phyloP scores from a whole-genome alignment of 2,888 invertebrate genomes.

The Prosopocoilus inquinatus region DNA sequence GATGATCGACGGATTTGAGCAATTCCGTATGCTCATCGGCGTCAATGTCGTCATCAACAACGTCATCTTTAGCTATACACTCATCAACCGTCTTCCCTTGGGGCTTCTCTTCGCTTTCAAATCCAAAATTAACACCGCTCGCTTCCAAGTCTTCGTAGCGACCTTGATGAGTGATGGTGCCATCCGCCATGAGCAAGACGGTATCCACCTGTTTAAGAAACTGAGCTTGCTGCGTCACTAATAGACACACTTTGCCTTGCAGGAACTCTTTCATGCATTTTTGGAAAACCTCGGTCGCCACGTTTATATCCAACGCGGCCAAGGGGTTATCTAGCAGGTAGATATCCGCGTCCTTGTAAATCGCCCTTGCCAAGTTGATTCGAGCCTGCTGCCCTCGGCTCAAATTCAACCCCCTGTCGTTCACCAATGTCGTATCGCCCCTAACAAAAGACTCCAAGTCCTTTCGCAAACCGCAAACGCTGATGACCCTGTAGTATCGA shows the following conservation, averaged over 20 bases:
- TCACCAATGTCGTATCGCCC: slow-evolving; percentile 72
- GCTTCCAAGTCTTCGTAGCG: slow-evolving; percentile 14
- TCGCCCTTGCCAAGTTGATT: slow-evolving; percentile 70
- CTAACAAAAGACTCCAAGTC: slow-evolving; percentile 71
- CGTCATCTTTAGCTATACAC: slow-evolving; percentile 20
- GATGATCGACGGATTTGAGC: neutral
- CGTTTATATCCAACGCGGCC: slow-evolving; percentile 73
- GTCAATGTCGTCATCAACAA: slow-evolving; percentile 12
- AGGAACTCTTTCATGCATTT: slow-evolving; percentile 63
- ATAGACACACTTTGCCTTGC: slow-evolving; percentile 55
- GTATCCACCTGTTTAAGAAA: slow-evolving; percentile 53
- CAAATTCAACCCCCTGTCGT: slow-evolving; percentile 73
- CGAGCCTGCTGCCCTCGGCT: slow-evolving; percentile 79
- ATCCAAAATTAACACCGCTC: slow-evolving; percentile 14
- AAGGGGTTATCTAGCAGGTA: slow-evolving; percentile 76
- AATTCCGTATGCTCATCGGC: slow-evolving; percentile 9
- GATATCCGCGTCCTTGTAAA: slow-evolving; percentile 71
- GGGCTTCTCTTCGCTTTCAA: slow-evolving; percentile 14
- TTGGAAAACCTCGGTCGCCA: slow-evolving; percentile 67
- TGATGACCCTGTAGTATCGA: slow-evolving; percentile 58
- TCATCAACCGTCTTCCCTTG: slow-evolving; percentile 41
- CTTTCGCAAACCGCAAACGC: slow-evolving; percentile 58
- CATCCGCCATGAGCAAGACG: slow-evolving; percentile 57
- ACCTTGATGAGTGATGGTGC: slow-evolving; percentile 41
- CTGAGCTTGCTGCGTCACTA: slow-evolving; percentile 67